phyloP scores from a whole-genome alignment of 2,113 vertebrate genomes.

The Xiphorhynchus elegans region DNA sequence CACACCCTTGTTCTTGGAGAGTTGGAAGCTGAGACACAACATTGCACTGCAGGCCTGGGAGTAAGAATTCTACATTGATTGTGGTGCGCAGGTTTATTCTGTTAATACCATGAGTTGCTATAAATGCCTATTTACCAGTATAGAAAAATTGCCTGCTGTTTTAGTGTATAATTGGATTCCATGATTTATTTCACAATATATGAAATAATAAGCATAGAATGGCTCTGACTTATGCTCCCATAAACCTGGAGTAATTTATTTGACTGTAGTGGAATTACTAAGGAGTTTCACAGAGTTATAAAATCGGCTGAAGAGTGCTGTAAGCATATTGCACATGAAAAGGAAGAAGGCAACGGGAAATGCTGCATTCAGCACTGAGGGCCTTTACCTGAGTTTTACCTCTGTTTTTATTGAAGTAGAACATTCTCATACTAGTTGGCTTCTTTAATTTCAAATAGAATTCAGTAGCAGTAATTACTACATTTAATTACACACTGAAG shows the following conservation, averaged over 20 bases:
- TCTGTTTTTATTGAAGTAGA: not conserved
- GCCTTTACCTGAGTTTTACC: not conserved
- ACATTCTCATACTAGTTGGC: not conserved
- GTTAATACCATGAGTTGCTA: not conserved
- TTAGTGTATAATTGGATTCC: not conserved
- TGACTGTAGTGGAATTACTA: conserved; percentile 4
- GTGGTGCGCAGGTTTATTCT: not conserved
- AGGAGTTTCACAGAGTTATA: not conserved
- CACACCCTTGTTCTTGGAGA: not conserved
- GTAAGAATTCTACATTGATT: not conserved
- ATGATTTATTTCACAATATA: not conserved
- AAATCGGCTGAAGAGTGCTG: not conserved
- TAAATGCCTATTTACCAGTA: not conserved
- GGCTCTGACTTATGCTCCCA: not conserved
- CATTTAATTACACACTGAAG: not conserved
- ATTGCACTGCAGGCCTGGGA: not conserved
- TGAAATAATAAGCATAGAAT: not conserved
- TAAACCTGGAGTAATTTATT: conserved; percentile 31
- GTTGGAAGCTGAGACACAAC: not conserved
- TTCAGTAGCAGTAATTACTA: not conserved
- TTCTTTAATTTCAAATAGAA: not conserved
- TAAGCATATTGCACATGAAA: not conserved
- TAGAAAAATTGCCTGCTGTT: not conserved
- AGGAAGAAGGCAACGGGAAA: not conserved
- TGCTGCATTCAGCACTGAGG: not conserved